Conservation (phyloP, 2,113 vertebrate species). For the Prolemur simus region DNA sequence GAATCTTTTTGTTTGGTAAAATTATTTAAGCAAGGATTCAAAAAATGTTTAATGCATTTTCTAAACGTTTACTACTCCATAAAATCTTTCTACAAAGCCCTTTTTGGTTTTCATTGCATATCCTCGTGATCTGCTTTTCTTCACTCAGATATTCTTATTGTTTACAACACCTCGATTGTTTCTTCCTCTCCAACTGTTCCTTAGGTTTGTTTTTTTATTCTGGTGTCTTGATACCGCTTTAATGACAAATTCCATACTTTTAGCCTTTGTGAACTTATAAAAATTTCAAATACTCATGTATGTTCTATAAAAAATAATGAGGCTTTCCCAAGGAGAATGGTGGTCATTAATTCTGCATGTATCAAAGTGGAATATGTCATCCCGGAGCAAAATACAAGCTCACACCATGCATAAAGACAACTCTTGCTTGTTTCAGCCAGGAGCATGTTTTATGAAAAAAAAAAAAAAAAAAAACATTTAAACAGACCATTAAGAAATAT, state of each 20-base stretch:
- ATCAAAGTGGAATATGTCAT: background rate
- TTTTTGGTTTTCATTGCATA: background rate
- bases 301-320: slow-evolving; percentile 41
- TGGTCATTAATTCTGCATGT: slow-evolving; percentile 28
- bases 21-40: background rate
- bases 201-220: background rate
- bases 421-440: slow-evolving; percentile 30
- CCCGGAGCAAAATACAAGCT: background rate
- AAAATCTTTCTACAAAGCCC: background rate
- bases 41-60: background rate
- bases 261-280: slow-evolving; percentile 19
- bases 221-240: background rate
- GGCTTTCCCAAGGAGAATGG: background rate
- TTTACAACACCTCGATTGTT: background rate
- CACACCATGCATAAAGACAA: background rate
- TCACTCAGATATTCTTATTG: background rate
- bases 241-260: background rate
- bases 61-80: background rate
- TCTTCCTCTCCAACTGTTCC: background rate
- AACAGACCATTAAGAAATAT: slow-evolving; percentile 55
- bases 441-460: slow-evolving; percentile 28
- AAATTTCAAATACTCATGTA: slow-evolving; percentile 27
- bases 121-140: background rate
- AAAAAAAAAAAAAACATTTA: slow-evolving; percentile 6
- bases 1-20: background rate